Conservation (phyloP, 2,888 invertebrate species). For the Xanthorhoe designata region DNA sequence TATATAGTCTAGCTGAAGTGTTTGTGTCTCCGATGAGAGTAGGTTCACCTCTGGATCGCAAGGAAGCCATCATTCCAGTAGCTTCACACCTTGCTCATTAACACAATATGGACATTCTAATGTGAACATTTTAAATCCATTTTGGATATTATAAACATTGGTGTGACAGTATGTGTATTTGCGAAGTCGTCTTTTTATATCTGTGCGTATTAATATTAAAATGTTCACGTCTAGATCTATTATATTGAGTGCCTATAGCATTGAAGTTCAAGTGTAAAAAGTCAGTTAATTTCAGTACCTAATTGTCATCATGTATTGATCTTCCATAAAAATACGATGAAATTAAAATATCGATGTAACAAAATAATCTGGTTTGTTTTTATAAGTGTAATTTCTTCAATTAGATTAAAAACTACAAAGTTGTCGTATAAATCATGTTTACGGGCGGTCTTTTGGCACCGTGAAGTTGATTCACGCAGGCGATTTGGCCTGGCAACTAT, state of each 20-base stretch:
- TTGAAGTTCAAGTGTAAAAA: conserved; percentile 84
- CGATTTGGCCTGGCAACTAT: conserved; percentile 46
- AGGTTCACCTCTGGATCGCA: conserved; percentile 71
- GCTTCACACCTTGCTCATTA: conserved; percentile 74
- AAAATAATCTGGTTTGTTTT: conserved; percentile 75
- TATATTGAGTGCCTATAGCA: conserved; percentile 85
- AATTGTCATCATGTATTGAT: conserved; percentile 86
- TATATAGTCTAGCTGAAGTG: conserved; percentile 77
- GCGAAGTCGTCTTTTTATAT: conserved; percentile 79
- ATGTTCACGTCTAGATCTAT: conserved; percentile 84
- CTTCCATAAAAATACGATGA: conserved; percentile 86
- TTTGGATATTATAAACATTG: conserved; percentile 77
- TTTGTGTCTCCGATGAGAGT: conserved; percentile 75
- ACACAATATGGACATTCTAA: conserved; percentile 71
- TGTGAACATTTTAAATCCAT: conserved; percentile 81
- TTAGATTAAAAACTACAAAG: neutral
- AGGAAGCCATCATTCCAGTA: conserved; percentile 73
- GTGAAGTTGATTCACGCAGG: conserved; percentile 42
- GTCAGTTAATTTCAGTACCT: conserved; percentile 78
- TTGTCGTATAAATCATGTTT: conserved; percentile 15
- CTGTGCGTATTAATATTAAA: conserved; percentile 79
- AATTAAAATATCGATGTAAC: conserved; percentile 86
- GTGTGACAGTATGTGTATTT: conserved; percentile 78
- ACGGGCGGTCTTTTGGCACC: conserved; percentile 50
- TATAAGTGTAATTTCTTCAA: conserved; percentile 4